A percentile compares a stretch with the other conserved stretches of the same genome.
Evolutionary conservation across 2,797 vertebrate species (phyloP).

Genomic region (Spondyliosoma cantharus): DNA sequence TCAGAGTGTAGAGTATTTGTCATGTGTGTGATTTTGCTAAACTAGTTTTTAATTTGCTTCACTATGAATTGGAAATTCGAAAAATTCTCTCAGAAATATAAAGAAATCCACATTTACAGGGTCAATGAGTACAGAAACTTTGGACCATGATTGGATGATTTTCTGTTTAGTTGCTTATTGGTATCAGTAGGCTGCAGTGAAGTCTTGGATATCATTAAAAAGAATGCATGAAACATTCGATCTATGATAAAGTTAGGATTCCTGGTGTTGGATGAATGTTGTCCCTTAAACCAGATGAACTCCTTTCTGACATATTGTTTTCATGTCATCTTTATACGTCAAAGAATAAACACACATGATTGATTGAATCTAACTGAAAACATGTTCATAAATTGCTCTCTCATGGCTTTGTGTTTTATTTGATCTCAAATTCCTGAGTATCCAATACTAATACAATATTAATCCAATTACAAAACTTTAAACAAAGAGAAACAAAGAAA

Average conservation of each 20-base stretch:
- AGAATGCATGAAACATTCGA: background rate
- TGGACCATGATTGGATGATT: background rate
- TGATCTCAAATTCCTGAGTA: background rate
- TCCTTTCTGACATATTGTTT: background rate
- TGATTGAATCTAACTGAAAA: slow-evolving; percentile 5
- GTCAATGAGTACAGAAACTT: background rate
- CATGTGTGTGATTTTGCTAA: background rate
- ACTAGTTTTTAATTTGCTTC: background rate
- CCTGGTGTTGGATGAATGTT: background rate
- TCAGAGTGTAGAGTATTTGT: background rate
- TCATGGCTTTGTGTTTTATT: background rate
- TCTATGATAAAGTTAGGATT: background rate
- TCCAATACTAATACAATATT: background rate
- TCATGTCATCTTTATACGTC: background rate
- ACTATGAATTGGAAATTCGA: background rate
- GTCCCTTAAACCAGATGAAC: background rate
- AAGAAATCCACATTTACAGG: background rate
- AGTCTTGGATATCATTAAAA: background rate
- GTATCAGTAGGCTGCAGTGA: background rate
- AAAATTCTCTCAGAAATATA: background rate
- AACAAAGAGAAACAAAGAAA: background rate
- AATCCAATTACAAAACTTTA: background rate
- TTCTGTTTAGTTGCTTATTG: no score
- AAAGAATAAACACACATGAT: background rate
- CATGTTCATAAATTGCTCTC: background rate